Conservation (phyloP, 2,797 vertebrate species). For the Meda fulgida region DNA sequence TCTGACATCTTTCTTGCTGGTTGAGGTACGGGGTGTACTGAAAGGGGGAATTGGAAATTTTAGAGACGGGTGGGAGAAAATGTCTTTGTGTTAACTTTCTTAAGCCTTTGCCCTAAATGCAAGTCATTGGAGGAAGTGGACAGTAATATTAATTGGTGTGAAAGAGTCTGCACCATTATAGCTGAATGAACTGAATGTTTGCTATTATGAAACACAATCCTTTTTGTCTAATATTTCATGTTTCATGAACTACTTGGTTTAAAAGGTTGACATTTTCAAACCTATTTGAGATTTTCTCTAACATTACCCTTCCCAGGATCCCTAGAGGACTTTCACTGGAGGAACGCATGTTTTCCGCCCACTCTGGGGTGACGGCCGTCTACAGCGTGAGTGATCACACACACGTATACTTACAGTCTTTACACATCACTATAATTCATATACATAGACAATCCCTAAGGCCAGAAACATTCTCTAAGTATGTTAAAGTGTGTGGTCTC, state of each 20-base stretch:
- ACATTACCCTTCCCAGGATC: slow-evolving; percentile 71
- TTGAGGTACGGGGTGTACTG: slow-evolving; percentile 74
- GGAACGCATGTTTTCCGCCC: slow-evolving; percentile 79
- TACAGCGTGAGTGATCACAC: slow-evolving; percentile 78
- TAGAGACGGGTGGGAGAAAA: slow-evolving; percentile 51
- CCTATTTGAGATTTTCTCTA: slow-evolving; percentile 57
- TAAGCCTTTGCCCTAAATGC: background rate
- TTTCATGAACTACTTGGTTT: slow-evolving; percentile 1
- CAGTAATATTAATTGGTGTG: slow-evolving; percentile 25
- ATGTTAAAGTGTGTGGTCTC: background rate
- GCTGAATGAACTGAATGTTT: background rate
- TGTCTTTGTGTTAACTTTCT: slow-evolving; percentile 19
- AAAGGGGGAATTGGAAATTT: slow-evolving; percentile 55
- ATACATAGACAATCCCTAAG: slow-evolving; percentile 5
- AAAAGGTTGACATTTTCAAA: slow-evolving; percentile 18
- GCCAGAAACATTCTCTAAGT: background rate
- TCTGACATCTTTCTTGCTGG: slow-evolving; percentile 65
- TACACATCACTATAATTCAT: slow-evolving; percentile 10
- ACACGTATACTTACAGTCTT: background rate
- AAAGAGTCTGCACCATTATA: slow-evolving; percentile 5
- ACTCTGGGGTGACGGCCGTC: slow-evolving; percentile 79
- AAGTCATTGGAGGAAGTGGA: slow-evolving; percentile 9
- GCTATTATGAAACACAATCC: background rate
- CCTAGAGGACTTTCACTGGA: slow-evolving; percentile 77
- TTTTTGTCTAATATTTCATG: background rate